These are phyloP conservation scores for Nothura maculosa DNA, from an alignment of 2,797 vertebrate species.

Conservation along the genomic window DNA sequence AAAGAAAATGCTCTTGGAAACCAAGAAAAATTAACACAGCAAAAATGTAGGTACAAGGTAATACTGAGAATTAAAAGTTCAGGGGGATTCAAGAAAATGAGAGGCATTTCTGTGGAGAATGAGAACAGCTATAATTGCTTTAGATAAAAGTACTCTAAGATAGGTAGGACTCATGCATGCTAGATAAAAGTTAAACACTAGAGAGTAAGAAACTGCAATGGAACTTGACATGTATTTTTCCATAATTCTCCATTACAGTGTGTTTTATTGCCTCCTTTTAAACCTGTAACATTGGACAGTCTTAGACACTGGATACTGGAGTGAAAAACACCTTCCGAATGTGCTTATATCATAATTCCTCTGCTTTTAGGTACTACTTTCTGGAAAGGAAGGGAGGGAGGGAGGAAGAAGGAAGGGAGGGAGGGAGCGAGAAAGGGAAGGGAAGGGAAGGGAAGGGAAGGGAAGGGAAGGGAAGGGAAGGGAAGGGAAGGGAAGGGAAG, in stretches of 20 bases:
- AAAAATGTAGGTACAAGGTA: neutral
- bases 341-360: conserved; percentile 18
- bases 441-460: no score
- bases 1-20: conserved; percentile 1
- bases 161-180: neutral
- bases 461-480: no score
- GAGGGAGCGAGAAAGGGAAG: no score
- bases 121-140: neutral
- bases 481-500: no score
- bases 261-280: conserved; percentile 32
- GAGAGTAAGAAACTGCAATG: neutral
- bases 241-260: neutral
- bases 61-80: neutral
- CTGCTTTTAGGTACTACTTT: neutral
- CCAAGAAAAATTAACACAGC: neutral
- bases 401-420: no score
- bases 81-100: neutral
- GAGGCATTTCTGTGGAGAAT: neutral
- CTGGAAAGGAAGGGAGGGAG: neutral
- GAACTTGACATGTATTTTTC: neutral
- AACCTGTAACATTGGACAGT: neutral
- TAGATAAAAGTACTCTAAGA: neutral
- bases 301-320: neutral
- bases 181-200: neutral
- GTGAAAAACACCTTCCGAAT: conserved; percentile 10